Percentiles rank a stretch among this genome's conserved stretches.
Evolutionary conservation across 2,113 vertebrate genomes (phyloP).

Genomic region (Brachionichthys hirsutus): DNA sequence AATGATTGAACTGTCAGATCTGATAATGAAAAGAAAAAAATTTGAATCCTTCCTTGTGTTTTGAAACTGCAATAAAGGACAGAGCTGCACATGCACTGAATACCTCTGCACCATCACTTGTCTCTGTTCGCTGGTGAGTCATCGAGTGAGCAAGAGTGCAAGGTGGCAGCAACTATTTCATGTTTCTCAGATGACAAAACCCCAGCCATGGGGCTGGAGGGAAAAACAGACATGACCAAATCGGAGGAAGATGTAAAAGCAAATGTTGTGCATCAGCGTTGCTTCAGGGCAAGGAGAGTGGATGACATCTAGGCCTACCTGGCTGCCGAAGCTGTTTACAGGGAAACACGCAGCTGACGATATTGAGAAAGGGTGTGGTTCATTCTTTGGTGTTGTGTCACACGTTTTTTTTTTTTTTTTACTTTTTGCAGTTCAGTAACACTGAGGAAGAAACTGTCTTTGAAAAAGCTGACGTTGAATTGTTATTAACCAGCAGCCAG

Average conservation of each 20-base stretch:
- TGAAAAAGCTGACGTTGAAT: background rate
- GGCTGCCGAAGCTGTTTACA: constrained; percentile 31
- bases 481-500: constrained; percentile 19
- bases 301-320: constrained; percentile 13
- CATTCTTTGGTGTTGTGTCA: background rate
- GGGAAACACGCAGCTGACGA: constrained; percentile 16
- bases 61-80: background rate
- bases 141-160: constrained; percentile 17
- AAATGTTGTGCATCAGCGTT: constrained; percentile 17
- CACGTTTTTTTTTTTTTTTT: no score
- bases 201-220: background rate
- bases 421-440: background rate
- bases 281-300: constrained; percentile 17
- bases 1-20: no score
- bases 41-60: background rate
- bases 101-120: constrained; percentile 12
- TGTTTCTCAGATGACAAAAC: constrained; percentile 34
- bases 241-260: background rate
- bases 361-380: constrained; percentile 30
- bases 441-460: background rate
- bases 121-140: constrained; percentile 38
- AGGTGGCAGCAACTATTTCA: constrained; percentile 1
- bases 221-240: constrained; percentile 41
- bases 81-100: constrained; percentile 7
- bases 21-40: background rate